These are phyloP conservation scores for Pyrocephalus nanus DNA, from an alignment of 2,797 vertebrate species.

Conservation along the genomic window DNA sequence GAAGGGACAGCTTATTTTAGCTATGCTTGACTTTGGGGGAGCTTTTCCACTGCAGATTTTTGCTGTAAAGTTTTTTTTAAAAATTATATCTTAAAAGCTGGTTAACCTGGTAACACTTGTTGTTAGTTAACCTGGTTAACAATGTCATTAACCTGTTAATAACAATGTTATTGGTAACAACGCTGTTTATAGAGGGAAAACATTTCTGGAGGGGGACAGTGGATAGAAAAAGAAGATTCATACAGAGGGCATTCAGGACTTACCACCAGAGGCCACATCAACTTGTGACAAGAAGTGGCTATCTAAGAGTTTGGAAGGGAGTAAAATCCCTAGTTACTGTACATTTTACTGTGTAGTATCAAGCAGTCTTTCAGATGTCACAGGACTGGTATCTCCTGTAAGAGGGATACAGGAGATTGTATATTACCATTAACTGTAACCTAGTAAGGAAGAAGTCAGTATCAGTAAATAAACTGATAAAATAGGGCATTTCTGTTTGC, in stretches of 20 bases:
- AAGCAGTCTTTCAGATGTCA: not conserved
- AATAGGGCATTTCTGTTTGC: not conserved
- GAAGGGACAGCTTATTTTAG: not conserved
- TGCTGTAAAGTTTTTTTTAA: rapidly evolving
- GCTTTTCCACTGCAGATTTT: not conserved
- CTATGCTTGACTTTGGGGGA: not conserved
- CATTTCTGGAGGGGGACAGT: not conserved
- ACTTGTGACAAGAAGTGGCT: not conserved
- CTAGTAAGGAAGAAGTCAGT: not conserved
- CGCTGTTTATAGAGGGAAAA: not conserved
- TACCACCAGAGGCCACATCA: not conserved
- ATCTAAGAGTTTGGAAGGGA: not conserved
- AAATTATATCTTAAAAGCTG: not conserved
- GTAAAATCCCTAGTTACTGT: not conserved
- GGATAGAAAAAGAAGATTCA: not conserved
- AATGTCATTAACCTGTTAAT: not conserved
- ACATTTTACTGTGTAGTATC: not conserved
- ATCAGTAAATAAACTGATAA: not conserved
- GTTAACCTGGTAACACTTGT: not conserved
- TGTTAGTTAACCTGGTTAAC: not conserved
- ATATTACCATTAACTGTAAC: not conserved
- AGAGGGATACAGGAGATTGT: not conserved
- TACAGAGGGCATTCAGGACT: not conserved
- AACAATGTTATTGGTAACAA: not conserved
- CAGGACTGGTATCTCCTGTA: not conserved